Base-by-base conservation (phyloP, 2,797 vertebrate genomes). In the Glossophaga mutica region DNA sequence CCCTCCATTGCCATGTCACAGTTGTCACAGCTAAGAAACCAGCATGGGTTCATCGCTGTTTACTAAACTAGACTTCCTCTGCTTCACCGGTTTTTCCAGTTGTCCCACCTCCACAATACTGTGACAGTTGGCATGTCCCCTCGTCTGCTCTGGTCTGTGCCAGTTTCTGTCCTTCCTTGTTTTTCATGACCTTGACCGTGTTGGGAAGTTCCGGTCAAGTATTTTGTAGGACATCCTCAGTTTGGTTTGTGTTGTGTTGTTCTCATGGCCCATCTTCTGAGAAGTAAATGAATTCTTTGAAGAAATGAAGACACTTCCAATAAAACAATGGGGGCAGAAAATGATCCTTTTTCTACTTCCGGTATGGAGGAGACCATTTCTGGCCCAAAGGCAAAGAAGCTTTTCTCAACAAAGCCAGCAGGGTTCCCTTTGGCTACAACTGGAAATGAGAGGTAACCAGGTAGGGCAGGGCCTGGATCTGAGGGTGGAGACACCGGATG, bases 351-450 rank as follows among this genome's bases (percentile, higher is more conserved):
- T 82, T 50, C 29, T 91, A 37, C 52, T n/a, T 42, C 15, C 0
- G 0, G 50, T 44, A 5, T 59, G 26, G 50, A 37, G 73, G 71
- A 77, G 68, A 46, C 82, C 42, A 6, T 74, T 97, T 84, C 37
- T 29, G 52, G 82, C 94, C 50, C 77, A 48, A 68, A 93, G 84
- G 70, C 59, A 94, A 73, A 59, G 73, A 73, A 59, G 67, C 68
- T 91, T 95, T 94, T 94, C 93, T 71, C 55, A 88, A 83, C 78
- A 89, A 88, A 95, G 44, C 82, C 86, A 65, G 90, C 91, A 78
- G 82, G 46, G 77, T 89, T 94, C 81, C 84, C 88, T 34, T 79
- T 68, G 84, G 85, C 77, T 88, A 78, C 95, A 79, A 71, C 90
- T 97, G 34, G 85, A 87, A 90, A 96, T 6, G n/a, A 87, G 73